phyloP scores from a whole-genome alignment of 2,113 vertebrate genomes.

The Mola mola region DNA sequence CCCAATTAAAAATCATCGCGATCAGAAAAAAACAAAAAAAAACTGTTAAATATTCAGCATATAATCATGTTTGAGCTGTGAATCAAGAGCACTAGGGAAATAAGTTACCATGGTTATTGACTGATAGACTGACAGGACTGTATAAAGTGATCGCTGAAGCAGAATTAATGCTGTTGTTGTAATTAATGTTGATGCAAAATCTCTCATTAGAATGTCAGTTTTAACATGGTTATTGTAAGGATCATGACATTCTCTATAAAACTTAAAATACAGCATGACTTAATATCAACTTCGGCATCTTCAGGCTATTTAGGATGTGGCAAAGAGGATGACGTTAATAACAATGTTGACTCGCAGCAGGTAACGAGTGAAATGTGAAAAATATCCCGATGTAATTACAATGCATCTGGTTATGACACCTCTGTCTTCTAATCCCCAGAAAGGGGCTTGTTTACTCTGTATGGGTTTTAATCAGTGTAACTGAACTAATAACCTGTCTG shows the following conservation, averaged over 20 bases:
- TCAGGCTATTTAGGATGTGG: too few species aligned
- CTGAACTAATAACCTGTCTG: slow-evolving; percentile 44
- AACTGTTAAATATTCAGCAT: background rate
- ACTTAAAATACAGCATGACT: too few species aligned
- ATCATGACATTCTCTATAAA: background rate
- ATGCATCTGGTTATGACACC: background rate
- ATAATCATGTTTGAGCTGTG: slow-evolving; percentile 2
- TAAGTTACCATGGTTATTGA: slow-evolving; percentile 11
- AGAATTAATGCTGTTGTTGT: too few species aligned
- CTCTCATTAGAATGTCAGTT: slow-evolving; percentile 10
- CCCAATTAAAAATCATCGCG: slow-evolving; percentile 24
- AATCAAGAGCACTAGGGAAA: slow-evolving; percentile 9
- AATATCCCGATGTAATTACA: background rate
- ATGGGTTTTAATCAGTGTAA: slow-evolving; percentile 40
- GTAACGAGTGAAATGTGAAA: background rate
- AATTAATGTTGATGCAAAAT: background rate
- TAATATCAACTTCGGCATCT: background rate
- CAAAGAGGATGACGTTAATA: background rate
- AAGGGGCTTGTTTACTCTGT: slow-evolving; percentile 24
- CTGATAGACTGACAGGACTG: background rate
- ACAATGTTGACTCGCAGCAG: slow-evolving; percentile 3
- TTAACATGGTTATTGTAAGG: background rate
- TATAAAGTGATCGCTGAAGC: slow-evolving; percentile 1
- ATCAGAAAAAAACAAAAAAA: slow-evolving; percentile 10
- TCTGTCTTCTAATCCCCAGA: slow-evolving; percentile 35